phyloP scores from a whole-genome alignment of 2,797 vertebrate species.

The Propithecus deckenii region DNA sequence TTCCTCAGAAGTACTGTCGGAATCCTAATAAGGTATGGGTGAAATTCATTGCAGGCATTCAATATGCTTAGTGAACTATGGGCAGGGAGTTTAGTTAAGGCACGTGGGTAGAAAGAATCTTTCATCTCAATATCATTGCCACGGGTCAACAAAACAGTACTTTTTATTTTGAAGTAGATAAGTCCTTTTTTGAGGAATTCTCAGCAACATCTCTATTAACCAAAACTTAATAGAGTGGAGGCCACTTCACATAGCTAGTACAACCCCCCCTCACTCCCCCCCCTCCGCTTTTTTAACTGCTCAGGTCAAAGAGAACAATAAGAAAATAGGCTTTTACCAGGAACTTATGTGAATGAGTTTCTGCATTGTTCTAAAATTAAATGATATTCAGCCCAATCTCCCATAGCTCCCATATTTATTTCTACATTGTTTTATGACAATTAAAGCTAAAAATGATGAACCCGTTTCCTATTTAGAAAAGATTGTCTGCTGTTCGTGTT shows the following conservation, averaged over 20 bases:
- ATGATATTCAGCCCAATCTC: background rate
- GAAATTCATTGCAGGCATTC: background rate
- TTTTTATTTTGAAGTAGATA: background rate
- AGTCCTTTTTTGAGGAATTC: background rate
- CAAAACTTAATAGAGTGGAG: background rate
- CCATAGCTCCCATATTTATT: background rate
- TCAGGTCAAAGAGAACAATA: background rate
- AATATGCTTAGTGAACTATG: background rate
- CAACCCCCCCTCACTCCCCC: fast-evolving
- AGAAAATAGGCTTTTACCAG: background rate
- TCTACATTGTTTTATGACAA: background rate
- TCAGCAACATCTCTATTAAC: background rate
- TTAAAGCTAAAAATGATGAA: background rate
- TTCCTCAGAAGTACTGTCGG: background rate
- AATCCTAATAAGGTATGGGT: background rate
- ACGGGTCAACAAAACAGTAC: background rate
- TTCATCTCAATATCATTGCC: background rate
- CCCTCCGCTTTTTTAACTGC: background rate
- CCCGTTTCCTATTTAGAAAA: background rate
- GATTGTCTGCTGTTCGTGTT: background rate
- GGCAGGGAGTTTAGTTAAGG: background rate
- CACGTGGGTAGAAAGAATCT: background rate
- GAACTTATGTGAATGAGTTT: background rate
- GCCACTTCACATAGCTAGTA: background rate
- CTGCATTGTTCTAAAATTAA: background rate